Base-by-base conservation (phyloP, 2,888 invertebrate species). In the Thymelicus lineola region DNA sequence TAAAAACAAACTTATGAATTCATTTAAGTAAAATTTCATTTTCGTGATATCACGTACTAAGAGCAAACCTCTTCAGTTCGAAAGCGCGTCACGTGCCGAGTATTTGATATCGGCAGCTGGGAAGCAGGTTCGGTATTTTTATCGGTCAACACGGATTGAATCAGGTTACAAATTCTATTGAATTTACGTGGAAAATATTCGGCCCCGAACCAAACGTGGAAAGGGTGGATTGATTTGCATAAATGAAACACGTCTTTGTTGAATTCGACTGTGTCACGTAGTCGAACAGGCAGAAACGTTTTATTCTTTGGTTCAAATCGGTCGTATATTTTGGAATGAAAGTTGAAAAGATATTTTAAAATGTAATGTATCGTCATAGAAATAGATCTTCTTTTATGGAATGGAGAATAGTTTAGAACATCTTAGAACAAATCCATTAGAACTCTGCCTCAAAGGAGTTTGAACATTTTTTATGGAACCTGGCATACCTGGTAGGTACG, bases 121-220 rank as follows among this genome's bases (percentile, higher is more conserved):
- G 17, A 42, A 53, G 48, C 50, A 42, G 61, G 28, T 67, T 61
- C 42, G 35, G 45, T 61, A 55, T 68, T 68, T 68, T 62, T 62
- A 46, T 55, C 55, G 68, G 68, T 68, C 68, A 68, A 68, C 61
- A 67, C 55, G 55, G 62, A 68, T 68, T 62, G 61, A 61, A 67
- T 67, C 67, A 67, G 53, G 67, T 67, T 67, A 67, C 67, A 67
- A 60, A 61, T 61, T 67, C 67, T 67, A 67, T 61, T 67, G 67
- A 67, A 67, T 67, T 36, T 67, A 48, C 42, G 36, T 67, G 53
- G 50, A 53, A 67, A 61, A 59, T 67, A 61, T 67, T 61, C 28
- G 35, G 53, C n/a, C 45, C n/a, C 53, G n/a, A 60, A 53, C 12
- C 28, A 35, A 63, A 48, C 50, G 50, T 35, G 7, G 50, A 61